Evolutionary conservation across 2,797 vertebrate species (phyloP), one percentile per base, ranked within the genome.

Genomic region (Parotocinclus haroldoi): DNA sequence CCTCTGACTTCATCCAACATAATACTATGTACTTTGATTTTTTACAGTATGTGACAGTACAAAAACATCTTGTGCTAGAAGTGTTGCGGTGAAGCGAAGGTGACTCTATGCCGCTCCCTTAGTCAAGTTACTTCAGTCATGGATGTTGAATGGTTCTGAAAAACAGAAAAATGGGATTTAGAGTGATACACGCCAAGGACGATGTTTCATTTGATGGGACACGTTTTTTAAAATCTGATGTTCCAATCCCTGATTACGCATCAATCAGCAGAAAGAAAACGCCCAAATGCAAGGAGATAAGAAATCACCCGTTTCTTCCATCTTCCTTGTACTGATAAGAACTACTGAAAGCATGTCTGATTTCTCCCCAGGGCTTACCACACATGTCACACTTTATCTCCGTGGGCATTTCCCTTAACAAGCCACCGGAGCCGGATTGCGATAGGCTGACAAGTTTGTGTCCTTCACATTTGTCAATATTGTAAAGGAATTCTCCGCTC

Each of bases 71-170:
- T 95, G 93, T 93, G 89, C 92, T 94, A 92, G 84, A 93, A 92
- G 87, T 92, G 85, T 89, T 91, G 88, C 90, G 88, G 88, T 86
- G 91, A 91, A 87, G 94, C 92, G 89, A 94, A 94, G 89, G 91
- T 89, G 90, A 90, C 89, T 89, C 89, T 84, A 83, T 63, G 86
- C 78, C 91, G 84, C 68, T 74, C 77, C 87, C 86, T 87, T 84
- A 90, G 90, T 98, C 96, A 98, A 91, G 96, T 98, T 81, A 98
- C 96, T 92, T 99, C 96, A n/a, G 94, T 98, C 95, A 98, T 98
- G 70, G 95, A 98, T 58, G 94, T 92, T 51, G 95, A 96, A 87
- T 99, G 96, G 86, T 99, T 99, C 96, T 99, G 88, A 61, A 87
- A 84, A 72, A 62, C 64, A 72, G 12, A 45, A 10, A 27, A 55